Base-by-base conservation (phyloP, 92 coral and sea anemone species). In the Epizoanthus scotinus region DNA sequence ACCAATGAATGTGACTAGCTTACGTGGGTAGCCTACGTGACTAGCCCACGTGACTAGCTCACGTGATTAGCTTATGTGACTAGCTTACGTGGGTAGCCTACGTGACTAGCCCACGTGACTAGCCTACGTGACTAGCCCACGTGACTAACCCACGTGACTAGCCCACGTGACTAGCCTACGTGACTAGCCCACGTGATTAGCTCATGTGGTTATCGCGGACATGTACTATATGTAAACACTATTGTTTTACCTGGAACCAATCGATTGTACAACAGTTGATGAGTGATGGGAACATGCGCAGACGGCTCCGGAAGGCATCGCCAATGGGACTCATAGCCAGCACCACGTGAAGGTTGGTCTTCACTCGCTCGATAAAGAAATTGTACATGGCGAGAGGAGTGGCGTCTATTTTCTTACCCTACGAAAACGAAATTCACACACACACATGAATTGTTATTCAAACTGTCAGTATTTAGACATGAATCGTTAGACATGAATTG, bases 251-350 rank as follows among this genome's bases (percentile, higher is more conserved):
- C 94, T 95, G 99, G 83, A 96, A 96, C 99, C 99, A 96, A 73
- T 96, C 99, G 57, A 96, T 96, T 3, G 99, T 96, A 70, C 99
- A 96, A 80, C 99, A 96, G 90, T 93, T 96, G 91, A 96, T 96
- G 59, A 96, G 93, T 2, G 99, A 96, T 0, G 99, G 99, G 71
- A 96, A 96, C 99, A 96, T 96, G 81, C 99, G 89, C 82, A 96
- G 91, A 29, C 99, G 88, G 89, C 93, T 96, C 70, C 99, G 90
- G 75, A 96, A 96, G 0, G 99, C 98, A 62, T 96, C 99, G 0
- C 99, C 99, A 29, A 96, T 96, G 20, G 99, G 99, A 71, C 99
- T 96, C 99, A 96, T 96, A 2, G 99, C 99, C 27, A 96, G 81
- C n/a, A 96, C 99, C 70, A 96, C 98, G 77, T 96, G 99, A 0